Conservation (phyloP, 2,888 invertebrate species). For the Aphodius granarius region DNA sequence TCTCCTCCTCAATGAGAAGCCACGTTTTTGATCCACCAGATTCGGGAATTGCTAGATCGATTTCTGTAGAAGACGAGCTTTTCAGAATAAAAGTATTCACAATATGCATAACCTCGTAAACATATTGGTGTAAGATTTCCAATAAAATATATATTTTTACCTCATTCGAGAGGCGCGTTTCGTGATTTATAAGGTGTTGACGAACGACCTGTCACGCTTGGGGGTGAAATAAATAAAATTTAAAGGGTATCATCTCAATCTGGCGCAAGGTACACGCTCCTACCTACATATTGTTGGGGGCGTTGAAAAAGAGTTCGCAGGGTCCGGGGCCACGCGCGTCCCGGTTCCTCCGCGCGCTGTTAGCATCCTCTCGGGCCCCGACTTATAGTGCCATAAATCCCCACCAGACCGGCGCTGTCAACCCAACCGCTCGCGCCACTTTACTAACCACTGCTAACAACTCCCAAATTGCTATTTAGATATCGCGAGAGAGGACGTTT, state of each 20-base stretch:
- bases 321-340: neutral
- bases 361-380: slow-evolving; percentile 44
- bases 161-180: neutral
- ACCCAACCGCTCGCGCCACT: slow-evolving; percentile 48
- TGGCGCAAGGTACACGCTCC: slow-evolving; percentile 9
- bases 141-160: too few relatives aligned
- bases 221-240: slow-evolving; percentile 41
- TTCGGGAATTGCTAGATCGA: neutral
- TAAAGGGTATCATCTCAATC: slow-evolving; percentile 46
- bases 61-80: neutral
- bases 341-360: neutral
- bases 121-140: too few relatives aligned
- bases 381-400: slow-evolving; percentile 48
- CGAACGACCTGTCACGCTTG: slow-evolving; percentile 21
- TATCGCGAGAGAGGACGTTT: slow-evolving; percentile 34
- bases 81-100: too few relatives aligned
- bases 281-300: slow-evolving; percentile 32
- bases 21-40: neutral
- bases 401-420: slow-evolving; percentile 48
- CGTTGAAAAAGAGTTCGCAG: neutral
- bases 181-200: slow-evolving; percentile 25
- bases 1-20: neutral
- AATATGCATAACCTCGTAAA: too few relatives aligned
- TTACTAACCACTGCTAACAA: slow-evolving; percentile 53
- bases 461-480: slow-evolving; percentile 53